A percentile compares a stretch with the other conserved stretches of the same genome.
These are phyloP conservation scores for Protonemura montana DNA, from an alignment of 2,888 invertebrate genomes.

Conservation along the genomic window DNA sequence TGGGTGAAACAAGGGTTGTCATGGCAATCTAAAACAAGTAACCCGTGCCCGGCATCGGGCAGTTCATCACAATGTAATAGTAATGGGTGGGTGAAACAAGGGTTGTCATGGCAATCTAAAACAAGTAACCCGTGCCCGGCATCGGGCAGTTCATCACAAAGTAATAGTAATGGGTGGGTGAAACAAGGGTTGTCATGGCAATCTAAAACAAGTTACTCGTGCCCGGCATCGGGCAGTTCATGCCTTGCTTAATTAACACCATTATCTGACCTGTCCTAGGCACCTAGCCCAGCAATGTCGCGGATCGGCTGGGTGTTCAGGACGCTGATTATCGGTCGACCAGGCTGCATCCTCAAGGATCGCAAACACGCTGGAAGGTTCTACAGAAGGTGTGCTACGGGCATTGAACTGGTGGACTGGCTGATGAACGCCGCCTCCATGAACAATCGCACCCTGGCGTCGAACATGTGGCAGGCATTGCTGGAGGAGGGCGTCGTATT, in stretches of 20 bases:
- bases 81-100: too few species aligned
- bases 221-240: too few species aligned
- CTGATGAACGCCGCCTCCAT: constrained; percentile 68
- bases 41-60: too few species aligned
- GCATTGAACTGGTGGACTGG: constrained; percentile 85
- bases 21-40: too few species aligned
- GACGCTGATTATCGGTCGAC: constrained; percentile 69
- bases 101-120: too few species aligned
- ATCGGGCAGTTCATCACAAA: too few species aligned
- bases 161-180: too few species aligned
- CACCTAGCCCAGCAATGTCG: constrained; percentile 71
- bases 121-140: too few species aligned
- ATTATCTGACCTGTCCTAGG: constrained; percentile 55
- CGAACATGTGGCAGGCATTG: constrained; percentile 84
- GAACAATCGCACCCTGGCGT: constrained; percentile 73
- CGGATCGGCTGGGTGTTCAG: constrained; percentile 75
- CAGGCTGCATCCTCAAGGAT: constrained; percentile 70
- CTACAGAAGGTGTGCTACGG: constrained; percentile 76
- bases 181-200: too few species aligned
- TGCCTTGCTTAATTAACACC: constrained; percentile 15
- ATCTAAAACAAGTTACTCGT: too few species aligned
- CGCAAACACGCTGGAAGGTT: constrained; percentile 68
- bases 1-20: too few species aligned
- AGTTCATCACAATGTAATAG: too few species aligned
- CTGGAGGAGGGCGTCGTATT: constrained; percentile 79